A percentile compares a stretch with the other conserved stretches of the same genome.
phyloP scores from a whole-genome alignment of 1,140 invertebrate species.

The Bilobella aurantiaca region DNA sequence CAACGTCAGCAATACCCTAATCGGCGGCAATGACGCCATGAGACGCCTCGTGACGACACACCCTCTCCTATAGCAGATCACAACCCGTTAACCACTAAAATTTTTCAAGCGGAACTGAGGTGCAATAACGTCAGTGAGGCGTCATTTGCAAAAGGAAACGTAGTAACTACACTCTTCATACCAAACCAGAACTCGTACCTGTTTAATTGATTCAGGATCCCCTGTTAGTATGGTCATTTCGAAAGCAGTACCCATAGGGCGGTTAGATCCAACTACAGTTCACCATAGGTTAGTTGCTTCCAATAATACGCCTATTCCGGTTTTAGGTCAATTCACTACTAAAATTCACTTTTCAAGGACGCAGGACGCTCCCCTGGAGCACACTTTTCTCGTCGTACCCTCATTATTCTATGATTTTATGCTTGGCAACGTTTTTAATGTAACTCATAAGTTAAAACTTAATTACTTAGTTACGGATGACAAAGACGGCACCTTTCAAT shows the following conservation, averaged over 20 bases:
- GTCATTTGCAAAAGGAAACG: background rate
- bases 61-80: background rate
- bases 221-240: background rate
- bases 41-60: background rate
- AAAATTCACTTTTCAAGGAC: background rate
- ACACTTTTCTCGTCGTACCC: background rate
- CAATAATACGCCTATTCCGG: background rate
- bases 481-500: background rate
- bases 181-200: background rate
- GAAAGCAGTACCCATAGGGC: background rate
- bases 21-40: background rate
- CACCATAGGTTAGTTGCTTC: background rate
- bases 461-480: background rate
- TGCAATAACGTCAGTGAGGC: no score
- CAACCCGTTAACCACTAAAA: background rate
- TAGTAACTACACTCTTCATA: background rate
- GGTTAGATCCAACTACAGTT: background rate
- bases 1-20: background rate
- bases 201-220: background rate
- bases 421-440: background rate
- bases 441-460: background rate
- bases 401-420: background rate
- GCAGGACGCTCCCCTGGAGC: background rate
- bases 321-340: background rate
- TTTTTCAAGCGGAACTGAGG: no score